These are phyloP conservation scores for Acanthaster planci DNA, from an alignment of 35 echinoderm and acorn worm genomes.

Conservation along the genomic window DNA sequence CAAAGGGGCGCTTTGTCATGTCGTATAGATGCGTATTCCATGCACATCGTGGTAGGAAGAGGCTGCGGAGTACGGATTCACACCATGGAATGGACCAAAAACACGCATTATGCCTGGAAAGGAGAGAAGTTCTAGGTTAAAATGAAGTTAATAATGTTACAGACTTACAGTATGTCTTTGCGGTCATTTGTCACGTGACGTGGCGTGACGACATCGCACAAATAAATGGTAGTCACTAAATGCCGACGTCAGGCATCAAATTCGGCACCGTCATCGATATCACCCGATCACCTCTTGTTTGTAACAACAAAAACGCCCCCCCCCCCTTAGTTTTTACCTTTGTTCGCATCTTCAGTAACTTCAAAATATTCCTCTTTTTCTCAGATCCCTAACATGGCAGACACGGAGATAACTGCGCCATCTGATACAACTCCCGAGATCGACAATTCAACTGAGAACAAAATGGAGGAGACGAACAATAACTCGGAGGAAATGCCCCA, in stretches of 20 bases:
- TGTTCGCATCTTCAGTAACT: not conserved
- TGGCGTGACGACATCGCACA: not conserved
- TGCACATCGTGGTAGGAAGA: no score
- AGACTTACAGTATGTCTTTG: no score
- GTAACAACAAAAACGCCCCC: no score
- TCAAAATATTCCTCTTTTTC: not conserved
- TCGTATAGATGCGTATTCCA: no score
- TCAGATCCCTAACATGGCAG: conserved; percentile 8
- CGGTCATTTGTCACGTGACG: not conserved
- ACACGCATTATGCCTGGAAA: no score
- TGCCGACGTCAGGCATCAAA: not conserved
- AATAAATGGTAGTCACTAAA: not conserved
- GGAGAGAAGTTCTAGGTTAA: no score
- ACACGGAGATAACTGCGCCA: not conserved
- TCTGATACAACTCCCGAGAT: not conserved
- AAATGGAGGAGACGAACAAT: not conserved
- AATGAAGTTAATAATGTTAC: no score
- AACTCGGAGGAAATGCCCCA: not conserved
- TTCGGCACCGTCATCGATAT: not conserved
- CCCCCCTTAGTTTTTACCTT: not conserved
- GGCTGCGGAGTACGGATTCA: no score
- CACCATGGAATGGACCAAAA: no score
- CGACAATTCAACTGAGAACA: not conserved
- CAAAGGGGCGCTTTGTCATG: no score
- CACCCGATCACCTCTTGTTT: not conserved